These are phyloP conservation scores for Gymnoscopelus braueri DNA, from an alignment of 2,797 vertebrate species.

Conservation along the genomic window DNA sequence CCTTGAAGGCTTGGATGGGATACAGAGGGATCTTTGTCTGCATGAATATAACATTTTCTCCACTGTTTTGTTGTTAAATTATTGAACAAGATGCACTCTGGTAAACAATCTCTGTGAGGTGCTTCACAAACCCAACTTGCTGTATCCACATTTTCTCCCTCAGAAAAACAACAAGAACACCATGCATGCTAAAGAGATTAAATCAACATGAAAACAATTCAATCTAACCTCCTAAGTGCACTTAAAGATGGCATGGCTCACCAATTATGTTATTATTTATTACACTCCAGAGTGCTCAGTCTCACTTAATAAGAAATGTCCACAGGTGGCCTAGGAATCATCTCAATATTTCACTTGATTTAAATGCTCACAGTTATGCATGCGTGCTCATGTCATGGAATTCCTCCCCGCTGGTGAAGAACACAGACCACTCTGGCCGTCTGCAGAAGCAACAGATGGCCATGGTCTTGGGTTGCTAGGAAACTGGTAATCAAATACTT, in stretches of 20 bases:
- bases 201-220: neutral
- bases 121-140: constrained; percentile 43
- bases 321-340: neutral
- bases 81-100: constrained; percentile 79
- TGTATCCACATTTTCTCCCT: constrained; percentile 36
- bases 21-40: constrained; percentile 74
- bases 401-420: constrained; percentile 75
- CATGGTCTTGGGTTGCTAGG: constrained; percentile 82
- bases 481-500: constrained; percentile 85
- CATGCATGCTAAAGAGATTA: constrained; percentile 44
- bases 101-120: constrained; percentile 62
- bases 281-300: neutral
- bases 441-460: constrained; percentile 85
- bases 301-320: neutral
- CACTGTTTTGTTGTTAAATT: constrained; percentile 69
- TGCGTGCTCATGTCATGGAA: constrained; percentile 69
- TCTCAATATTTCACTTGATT: constrained; percentile 15
- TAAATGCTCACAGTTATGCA: constrained; percentile 3
- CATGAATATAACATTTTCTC: constrained; percentile 74
- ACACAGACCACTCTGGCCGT: constrained; percentile 64
- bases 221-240: neutral
- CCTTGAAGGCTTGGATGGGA: constrained; percentile 47
- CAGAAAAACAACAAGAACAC: constrained; percentile 45
- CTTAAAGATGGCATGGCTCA: constrained; percentile 10
- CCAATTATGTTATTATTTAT: neutral